These are phyloP conservation scores for Rhinolophus ferrumequinum DNA, from an alignment of 2,113 vertebrate species.

Conservation along the genomic window DNA sequence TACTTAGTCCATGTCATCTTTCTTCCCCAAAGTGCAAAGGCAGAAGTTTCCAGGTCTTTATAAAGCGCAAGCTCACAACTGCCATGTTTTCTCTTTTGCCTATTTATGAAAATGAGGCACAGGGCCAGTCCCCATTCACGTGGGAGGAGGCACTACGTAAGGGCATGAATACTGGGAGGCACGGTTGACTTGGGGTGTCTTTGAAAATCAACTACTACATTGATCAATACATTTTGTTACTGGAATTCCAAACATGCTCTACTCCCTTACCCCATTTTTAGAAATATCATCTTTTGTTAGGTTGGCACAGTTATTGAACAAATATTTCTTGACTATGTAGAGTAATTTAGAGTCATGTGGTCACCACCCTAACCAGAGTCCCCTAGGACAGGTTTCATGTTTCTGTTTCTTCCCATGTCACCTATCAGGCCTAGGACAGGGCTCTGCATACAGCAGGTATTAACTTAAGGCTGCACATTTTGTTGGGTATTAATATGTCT, in stretches of 20 bases:
- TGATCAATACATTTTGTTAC: background rate
- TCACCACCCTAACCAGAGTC: background rate
- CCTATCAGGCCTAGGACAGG: background rate
- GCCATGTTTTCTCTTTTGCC: background rate
- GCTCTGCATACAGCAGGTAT: background rate
- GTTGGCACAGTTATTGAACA: background rate
- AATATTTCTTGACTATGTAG: background rate
- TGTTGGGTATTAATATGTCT: background rate
- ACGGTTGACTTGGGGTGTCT: background rate
- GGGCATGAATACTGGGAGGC: background rate
- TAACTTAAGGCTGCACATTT: background rate
- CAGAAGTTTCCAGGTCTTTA: background rate
- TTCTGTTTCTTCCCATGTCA: background rate
- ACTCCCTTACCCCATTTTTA: background rate
- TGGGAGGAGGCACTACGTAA: background rate
- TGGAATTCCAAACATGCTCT: background rate
- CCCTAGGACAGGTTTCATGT: background rate
- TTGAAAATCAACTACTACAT: background rate
- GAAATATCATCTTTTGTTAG: background rate
- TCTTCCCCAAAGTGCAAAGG: background rate
- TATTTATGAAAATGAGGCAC: constrained; percentile 19
- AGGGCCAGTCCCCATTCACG: background rate
- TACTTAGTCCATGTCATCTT: background rate
- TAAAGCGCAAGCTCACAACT: background rate
- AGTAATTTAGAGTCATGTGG: background rate